Evolutionary conservation across 2,888 invertebrate species (phyloP).

Genomic region (Mythimna ferrago): DNA sequence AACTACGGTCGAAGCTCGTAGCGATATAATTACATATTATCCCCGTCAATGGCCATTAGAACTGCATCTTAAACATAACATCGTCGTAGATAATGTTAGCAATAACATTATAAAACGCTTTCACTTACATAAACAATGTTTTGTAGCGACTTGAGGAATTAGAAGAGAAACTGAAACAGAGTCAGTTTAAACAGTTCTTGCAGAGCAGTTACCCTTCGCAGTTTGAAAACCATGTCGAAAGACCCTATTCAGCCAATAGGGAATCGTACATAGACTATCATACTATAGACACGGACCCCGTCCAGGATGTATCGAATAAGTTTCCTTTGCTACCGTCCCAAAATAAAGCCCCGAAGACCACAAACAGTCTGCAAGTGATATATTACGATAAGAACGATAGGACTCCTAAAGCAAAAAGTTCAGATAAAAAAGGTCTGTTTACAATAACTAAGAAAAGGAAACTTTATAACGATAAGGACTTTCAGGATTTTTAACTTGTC

Average conservation of each 20-base stretch:
- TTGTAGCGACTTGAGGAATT: slow-evolving; percentile 82
- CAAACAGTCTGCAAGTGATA: slow-evolving; percentile 80
- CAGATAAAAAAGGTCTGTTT: slow-evolving; percentile 83
- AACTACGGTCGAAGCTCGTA: slow-evolving; percentile 15
- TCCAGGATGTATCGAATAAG: slow-evolving; percentile 65
- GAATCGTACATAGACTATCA: slow-evolving; percentile 69
- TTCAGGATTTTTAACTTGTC: slow-evolving; percentile 78
- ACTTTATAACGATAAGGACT: slow-evolving; percentile 84
- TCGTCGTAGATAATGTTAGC: slow-evolving; percentile 38
- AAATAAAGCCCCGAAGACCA: slow-evolving; percentile 70
- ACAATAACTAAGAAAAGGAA: slow-evolving; percentile 86
- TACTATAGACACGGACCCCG: slow-evolving; percentile 67
- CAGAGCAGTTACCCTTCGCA: slow-evolving; percentile 78
- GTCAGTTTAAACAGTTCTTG: slow-evolving; percentile 84
- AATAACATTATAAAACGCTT: slow-evolving; percentile 60
- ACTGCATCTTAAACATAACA: slow-evolving; percentile 39
- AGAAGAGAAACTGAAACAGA: slow-evolving; percentile 87
- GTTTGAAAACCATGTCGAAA: slow-evolving; percentile 80
- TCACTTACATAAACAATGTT: slow-evolving; percentile 56
- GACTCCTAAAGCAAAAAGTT: slow-evolving; percentile 63
- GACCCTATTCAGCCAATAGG: slow-evolving; percentile 80
- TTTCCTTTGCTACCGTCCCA: slow-evolving; percentile 61
- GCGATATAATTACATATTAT: slow-evolving; percentile 42
- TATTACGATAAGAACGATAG: slow-evolving; percentile 74
- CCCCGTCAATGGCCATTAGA: slow-evolving; percentile 39